A percentile compares a stretch with the other conserved stretches of the same genome.
These are phyloP conservation scores for Nibea albiflora DNA, from an alignment of 2,113 vertebrate genomes.

Conservation along the genomic window DNA sequence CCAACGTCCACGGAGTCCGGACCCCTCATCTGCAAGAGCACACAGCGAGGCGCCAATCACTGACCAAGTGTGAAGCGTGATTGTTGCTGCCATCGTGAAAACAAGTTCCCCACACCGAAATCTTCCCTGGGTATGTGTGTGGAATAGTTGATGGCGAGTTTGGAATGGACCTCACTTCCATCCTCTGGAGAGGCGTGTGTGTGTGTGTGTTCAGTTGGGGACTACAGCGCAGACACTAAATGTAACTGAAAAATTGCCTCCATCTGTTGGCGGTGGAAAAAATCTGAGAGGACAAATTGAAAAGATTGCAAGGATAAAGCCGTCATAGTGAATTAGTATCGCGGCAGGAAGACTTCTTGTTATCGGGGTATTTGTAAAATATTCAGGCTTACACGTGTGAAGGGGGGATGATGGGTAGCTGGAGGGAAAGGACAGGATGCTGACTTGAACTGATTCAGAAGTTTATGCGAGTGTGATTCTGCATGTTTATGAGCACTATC, in stretches of 20 bases:
- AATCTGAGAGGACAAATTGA: slow-evolving; percentile 78
- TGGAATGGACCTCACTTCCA: slow-evolving; percentile 34
- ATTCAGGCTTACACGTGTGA: slow-evolving; percentile 61
- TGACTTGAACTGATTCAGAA: slow-evolving; percentile 58
- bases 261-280: slow-evolving; percentile 69
- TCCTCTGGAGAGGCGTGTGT: slow-evolving; percentile 27
- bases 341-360: slow-evolving; percentile 64
- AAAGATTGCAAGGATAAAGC: slow-evolving; percentile 82
- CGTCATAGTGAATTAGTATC: slow-evolving; percentile 75
- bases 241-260: slow-evolving; percentile 73
- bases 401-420: slow-evolving; percentile 24
- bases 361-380: slow-evolving; percentile 74
- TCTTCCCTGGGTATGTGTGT: slow-evolving; percentile 8
- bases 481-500: slow-evolving; percentile 44
- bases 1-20: slow-evolving; percentile 50
- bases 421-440: slow-evolving; percentile 43
- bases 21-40: slow-evolving; percentile 64
- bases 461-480: slow-evolving; percentile 48
- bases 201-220: slow-evolving; percentile 5
- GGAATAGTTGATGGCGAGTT: slow-evolving; percentile 41
- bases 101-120: slow-evolving; percentile 24
- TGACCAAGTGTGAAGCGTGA: slow-evolving; percentile 13
- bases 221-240: slow-evolving; percentile 58
- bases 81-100: slow-evolving; percentile 23
- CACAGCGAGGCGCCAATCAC: slow-evolving; percentile 54